Base-by-base conservation (phyloP, 37 sponge, comb jelly and placozoan species). In the Lycopodina hypogea region DNA sequence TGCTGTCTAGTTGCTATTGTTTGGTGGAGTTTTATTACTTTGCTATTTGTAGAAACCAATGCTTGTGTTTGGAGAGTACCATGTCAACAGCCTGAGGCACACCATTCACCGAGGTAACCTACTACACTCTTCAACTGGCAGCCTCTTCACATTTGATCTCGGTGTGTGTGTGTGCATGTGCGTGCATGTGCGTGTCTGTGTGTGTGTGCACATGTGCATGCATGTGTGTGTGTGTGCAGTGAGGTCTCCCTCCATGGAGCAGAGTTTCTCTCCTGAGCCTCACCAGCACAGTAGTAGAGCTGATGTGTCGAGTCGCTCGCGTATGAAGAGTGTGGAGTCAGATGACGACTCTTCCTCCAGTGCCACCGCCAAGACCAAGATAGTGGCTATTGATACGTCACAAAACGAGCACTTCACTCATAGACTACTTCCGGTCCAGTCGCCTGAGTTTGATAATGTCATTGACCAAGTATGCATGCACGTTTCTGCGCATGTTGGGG, bases 361-460 rank as follows among this genome's bases (percentile, higher is more conserved):
- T 52, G 36, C 63, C 11, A 26, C 48, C 23, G 35, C 35, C 53
- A 56, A 55, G 21, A 19, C 42, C 56, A 85, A 85, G 74, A 35
- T 65, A 0, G 86, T 85, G 39, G 86, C 86, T 34, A 85, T 85
- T 23, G 80, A 85, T 60, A 78, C 48, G 17, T 45, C 48, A 17
- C 86, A 85, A 40, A 79, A 79, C 52, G 78, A 78, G 34, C 72
- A 70, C 36, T 85, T 85, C 58, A 79, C 86, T 63, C 86, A 79
- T 29, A 79, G 86, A 0, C 86, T 74, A 1, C 55, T 85, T 23
- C 86, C 86, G 24, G 67, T 69, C 8, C 65, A 63, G 80, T 77
- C 78, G 14, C 85, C 81, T 36, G 90, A 89, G 76, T 89, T 89
- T 70, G 90, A 84, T 42, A 84, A 78, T 45, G 90, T 89, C 66